Evolutionary conservation across 2,113 vertebrate species (phyloP).

Genomic region (Willisornis vidua): DNA sequence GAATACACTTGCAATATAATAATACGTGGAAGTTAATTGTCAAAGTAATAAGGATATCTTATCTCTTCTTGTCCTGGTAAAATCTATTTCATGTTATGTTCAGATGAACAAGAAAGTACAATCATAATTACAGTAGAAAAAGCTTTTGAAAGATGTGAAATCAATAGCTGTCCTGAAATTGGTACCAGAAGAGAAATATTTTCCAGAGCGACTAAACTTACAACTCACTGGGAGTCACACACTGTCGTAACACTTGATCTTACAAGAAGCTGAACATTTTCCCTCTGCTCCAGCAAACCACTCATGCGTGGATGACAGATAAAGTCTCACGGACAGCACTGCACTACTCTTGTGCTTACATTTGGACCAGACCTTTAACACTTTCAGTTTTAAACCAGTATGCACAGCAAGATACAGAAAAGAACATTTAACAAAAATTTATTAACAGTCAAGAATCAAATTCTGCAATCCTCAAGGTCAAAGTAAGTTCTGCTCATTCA

Average conservation of each 20-base stretch:
- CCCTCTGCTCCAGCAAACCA: not conserved
- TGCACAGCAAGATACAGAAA: not conserved
- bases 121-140: slow-evolving; percentile 18
- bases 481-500: not conserved
- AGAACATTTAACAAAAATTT: not conserved
- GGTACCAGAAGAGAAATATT: slow-evolving; percentile 25
- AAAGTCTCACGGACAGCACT: not conserved
- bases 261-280: not conserved
- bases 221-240: not conserved
- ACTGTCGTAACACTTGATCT: not conserved
- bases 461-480: not conserved
- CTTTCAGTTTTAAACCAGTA: not conserved
- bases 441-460: not conserved
- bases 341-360: not conserved
- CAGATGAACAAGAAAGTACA: slow-evolving; percentile 28
- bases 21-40: not conserved
- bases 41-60: slow-evolving; percentile 11
- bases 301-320: not conserved
- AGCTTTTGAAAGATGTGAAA: slow-evolving; percentile 24
- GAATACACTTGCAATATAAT: slow-evolving; percentile 6
- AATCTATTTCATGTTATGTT: slow-evolving; percentile 34
- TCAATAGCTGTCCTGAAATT: slow-evolving; percentile 51
- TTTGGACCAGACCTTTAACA: not conserved
- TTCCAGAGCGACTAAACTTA: not conserved
- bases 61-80: slow-evolving; percentile 12